Evolutionary conservation across 2,797 vertebrate species (phyloP).

Genomic region (Oreortyx pictus): DNA sequence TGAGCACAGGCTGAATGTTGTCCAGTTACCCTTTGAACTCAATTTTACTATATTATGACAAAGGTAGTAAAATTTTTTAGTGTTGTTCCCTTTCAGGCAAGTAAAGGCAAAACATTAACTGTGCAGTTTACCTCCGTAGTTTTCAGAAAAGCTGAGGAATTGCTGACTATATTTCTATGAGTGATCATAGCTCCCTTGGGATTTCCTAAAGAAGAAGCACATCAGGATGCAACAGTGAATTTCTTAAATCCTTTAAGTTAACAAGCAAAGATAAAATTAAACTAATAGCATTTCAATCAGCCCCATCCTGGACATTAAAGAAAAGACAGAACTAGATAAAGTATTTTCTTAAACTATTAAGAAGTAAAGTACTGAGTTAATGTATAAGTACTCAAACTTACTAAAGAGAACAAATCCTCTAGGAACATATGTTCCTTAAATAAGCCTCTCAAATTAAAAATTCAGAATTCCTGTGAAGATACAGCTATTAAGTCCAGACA

Average conservation of each 20-base stretch:
- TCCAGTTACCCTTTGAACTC: background rate
- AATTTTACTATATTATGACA: background rate
- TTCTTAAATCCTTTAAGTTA: background rate
- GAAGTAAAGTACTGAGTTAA: background rate
- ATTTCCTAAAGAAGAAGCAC: constrained; percentile 76
- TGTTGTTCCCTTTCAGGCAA: background rate
- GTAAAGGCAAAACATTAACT: background rate
- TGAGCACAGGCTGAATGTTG: background rate
- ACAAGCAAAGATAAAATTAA: background rate
- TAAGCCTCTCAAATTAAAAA: background rate
- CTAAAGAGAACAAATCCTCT: background rate
- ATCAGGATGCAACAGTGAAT: constrained; percentile 17
- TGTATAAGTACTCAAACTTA: background rate
- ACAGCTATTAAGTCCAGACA: background rate
- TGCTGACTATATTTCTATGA: constrained; percentile 82
- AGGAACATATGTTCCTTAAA: background rate
- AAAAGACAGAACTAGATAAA: background rate
- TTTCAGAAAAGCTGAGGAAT: constrained; percentile 82
- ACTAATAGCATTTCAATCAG: background rate
- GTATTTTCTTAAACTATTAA: background rate
- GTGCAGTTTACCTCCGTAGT: constrained; percentile 80
- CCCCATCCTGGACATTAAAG: background rate
- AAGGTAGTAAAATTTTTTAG: background rate
- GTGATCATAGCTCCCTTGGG: constrained; percentile 85
- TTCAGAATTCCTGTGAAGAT: background rate